Evolutionary conservation across 1,140 invertebrate species (phyloP).

Genomic region (Camponotus vicinus): DNA sequence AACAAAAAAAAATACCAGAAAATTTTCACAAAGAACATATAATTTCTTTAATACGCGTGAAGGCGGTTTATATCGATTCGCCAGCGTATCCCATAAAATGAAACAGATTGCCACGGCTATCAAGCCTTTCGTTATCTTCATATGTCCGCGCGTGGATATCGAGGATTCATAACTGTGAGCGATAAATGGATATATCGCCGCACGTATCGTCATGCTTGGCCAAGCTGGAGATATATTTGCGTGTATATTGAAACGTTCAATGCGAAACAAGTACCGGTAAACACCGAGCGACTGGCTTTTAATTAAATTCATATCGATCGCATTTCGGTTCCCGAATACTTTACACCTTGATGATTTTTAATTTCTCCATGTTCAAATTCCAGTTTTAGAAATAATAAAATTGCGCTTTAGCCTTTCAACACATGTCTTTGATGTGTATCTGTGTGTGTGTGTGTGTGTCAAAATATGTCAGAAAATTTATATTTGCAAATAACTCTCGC

Average conservation of each 20-base stretch:
- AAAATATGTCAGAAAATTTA: constrained; percentile 23
- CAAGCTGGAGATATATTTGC: constrained; percentile 51
- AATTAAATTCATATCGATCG: constrained; percentile 74
- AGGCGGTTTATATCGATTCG: constrained; percentile 15
- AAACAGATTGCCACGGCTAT: constrained; percentile 39
- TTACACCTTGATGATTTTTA: constrained; percentile 72
- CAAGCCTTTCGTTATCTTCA: constrained; percentile 51
- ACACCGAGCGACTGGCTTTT: constrained; percentile 68
- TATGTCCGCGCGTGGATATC: constrained; percentile 38
- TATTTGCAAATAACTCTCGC: background rate
- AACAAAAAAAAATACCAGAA: background rate
- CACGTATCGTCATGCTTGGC: constrained; percentile 56
- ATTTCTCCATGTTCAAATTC: constrained; percentile 47
- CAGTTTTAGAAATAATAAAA: constrained; percentile 6
- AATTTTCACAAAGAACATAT: background rate
- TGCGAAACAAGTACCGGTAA: constrained; percentile 50
- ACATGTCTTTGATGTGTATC: background rate
- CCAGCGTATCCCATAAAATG: constrained; percentile 27
- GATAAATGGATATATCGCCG: constrained; percentile 68
- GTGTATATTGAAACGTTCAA: constrained; percentile 51
- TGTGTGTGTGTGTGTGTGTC: background rate
- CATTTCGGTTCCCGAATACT: constrained; percentile 28
- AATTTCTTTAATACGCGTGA: constrained; percentile 2
- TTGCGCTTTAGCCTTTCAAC: background rate
- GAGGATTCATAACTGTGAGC: constrained; percentile 65